These are phyloP conservation scores for Tachina grossa DNA, from an alignment of 2,888 invertebrate species.

Conservation along the genomic window DNA sequence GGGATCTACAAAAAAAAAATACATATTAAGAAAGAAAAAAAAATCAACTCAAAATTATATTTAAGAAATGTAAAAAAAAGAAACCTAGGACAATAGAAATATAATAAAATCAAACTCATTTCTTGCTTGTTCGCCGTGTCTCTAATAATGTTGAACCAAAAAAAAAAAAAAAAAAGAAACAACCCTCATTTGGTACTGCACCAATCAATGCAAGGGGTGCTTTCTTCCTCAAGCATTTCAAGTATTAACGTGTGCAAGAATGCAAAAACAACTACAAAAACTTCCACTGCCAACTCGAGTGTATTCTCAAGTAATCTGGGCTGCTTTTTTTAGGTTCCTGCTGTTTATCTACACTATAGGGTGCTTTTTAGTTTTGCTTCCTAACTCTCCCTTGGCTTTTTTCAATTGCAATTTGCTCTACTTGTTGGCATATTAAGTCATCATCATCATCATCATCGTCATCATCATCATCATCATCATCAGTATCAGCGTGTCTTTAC, in stretches of 20 bases:
- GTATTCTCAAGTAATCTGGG: slow-evolving; percentile 43
- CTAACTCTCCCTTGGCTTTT: slow-evolving; percentile 52
- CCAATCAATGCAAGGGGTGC: slow-evolving; percentile 80
- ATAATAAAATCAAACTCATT: slow-evolving; percentile 46
- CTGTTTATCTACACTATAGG: slow-evolving; percentile 70
- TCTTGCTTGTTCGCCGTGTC: neutral
- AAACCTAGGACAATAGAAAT: slow-evolving; percentile 65
- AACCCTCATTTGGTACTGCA: slow-evolving; percentile 76
- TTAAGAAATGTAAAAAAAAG: neutral
- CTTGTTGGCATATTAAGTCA: slow-evolving; percentile 73
- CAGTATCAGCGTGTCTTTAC: slow-evolving; percentile 51
- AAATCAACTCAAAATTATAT: slow-evolving; percentile 53
- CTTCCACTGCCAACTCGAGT: slow-evolving; percentile 22
- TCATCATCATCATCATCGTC: too few species aligned
- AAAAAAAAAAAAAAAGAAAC: slow-evolving; percentile 35
- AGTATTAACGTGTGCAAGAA: neutral
- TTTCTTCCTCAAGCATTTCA: slow-evolving; percentile 20
- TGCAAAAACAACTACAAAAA: neutral
- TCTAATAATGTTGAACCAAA: neutral
- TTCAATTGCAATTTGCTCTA: slow-evolving; percentile 38
- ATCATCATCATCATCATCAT: slow-evolving; percentile 73
- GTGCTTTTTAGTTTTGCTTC: slow-evolving; percentile 57
- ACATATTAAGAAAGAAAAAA: neutral
- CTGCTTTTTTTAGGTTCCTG: slow-evolving; percentile 62
- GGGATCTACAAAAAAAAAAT: slow-evolving; percentile 1